Base-by-base conservation (phyloP, 2,113 vertebrate species). In the Phrynocephalus versicolor region DNA sequence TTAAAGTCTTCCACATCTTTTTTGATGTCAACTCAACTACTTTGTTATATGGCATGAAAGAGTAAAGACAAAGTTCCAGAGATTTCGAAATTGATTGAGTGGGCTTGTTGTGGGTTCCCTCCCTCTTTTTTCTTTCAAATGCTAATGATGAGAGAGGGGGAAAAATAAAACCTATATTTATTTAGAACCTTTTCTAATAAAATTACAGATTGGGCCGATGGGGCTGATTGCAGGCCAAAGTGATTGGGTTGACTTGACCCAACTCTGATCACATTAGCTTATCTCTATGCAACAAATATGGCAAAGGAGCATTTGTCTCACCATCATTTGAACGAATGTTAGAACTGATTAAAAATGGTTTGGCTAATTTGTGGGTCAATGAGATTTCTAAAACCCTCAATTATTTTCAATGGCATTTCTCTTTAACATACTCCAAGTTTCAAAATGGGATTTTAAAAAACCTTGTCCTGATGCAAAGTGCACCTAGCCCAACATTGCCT, bases 1-100 rank as follows among this genome's bases (percentile, higher is more conserved):
- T 89, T 87, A 89, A 93, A 91, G 86, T 41, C 25, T 41, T 88
- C 82, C 37, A 14, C 37, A 33, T 67, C 75, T 19, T 57, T 86
- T 92, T 88, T 91, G 83, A 82, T 85, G 71, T 86, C 45, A 88
- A 86, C 39, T 76, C 3, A 45, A 67, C 23, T 41, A 33, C 64
- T 83, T 85, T 35, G 73, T 91, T 25, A 58, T 79, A 57, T 30
- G 62, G 74, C 81, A 90, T 78, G 71, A 92, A 84, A 14, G 15
- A 88, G 12, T 30, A 83, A 82, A 87, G 88, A 84, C 41, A 27
- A 88, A 6, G 2, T 91, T 80, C 71, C 67, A 80, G 57, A 70
- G 30, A 55, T 77, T 85, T 87, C 79, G 81, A 87, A 70, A 45
- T n/a, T 82, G 75, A 83, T 86, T 71, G 88, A 86, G 55, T 57